Evolutionary conservation across 2,113 vertebrate genomes (phyloP).

Genomic region (Trichomycterus rosablanca): DNA sequence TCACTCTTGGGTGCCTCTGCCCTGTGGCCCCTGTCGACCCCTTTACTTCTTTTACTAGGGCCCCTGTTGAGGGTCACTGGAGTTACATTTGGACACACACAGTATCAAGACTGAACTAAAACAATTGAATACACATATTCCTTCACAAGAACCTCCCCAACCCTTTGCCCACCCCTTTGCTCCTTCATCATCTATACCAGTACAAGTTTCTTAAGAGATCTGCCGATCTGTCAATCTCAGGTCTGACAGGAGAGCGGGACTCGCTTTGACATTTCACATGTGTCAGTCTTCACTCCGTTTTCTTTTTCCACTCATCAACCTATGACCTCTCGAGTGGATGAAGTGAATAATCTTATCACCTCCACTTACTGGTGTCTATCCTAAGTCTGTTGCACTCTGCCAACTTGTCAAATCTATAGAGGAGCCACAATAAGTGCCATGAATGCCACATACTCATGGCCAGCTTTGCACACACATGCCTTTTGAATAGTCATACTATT

Average conservation of each 20-base stretch:
- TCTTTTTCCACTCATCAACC: conserved; percentile 14
- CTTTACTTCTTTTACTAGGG: conserved; percentile 23
- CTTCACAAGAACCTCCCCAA: neutral
- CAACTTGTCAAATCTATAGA: neutral
- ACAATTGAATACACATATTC: neutral
- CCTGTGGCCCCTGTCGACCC: conserved; percentile 22
- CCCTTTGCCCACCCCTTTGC: neutral
- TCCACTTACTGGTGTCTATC: conserved; percentile 15
- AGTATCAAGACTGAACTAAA: neutral
- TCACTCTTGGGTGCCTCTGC: neutral
- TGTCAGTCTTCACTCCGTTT: conserved; percentile 21
- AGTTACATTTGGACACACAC: neutral
- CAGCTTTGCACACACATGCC: too few relatives aligned
- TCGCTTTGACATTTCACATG: conserved; percentile 25
- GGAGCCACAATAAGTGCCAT: neutral
- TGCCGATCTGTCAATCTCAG: conserved; percentile 18
- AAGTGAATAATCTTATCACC: conserved; percentile 16
- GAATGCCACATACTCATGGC: too few relatives aligned
- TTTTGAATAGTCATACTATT: too few relatives aligned
- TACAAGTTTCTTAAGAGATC: conserved; percentile 15
- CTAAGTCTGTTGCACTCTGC: neutral
- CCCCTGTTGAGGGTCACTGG: too few relatives aligned
- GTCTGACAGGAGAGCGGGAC: conserved; percentile 6
- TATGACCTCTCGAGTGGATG: conserved; percentile 32
- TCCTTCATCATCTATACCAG: neutral